A percentile compares a stretch with the other conserved stretches of the same genome.
Conservation (phyloP, 2,888 invertebrate species). For the Lucinisca nassula region DNA sequence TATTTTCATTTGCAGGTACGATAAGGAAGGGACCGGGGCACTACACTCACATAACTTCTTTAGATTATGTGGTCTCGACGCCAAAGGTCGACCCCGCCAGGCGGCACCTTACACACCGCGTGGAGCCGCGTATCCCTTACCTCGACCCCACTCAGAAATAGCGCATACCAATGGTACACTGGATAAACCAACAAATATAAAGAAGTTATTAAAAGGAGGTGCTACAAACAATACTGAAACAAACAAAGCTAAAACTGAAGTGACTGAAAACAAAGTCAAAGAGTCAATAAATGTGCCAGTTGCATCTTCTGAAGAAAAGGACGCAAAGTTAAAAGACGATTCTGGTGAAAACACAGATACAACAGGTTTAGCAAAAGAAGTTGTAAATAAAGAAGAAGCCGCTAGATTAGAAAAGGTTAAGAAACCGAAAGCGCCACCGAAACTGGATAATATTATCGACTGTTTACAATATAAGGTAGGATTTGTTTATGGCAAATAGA, state of each 20-base stretch:
- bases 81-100: slow-evolving; percentile 67
- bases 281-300: slow-evolving; percentile 42
- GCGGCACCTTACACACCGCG: slow-evolving; percentile 67
- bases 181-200: slow-evolving; percentile 42
- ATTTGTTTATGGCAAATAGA: too few relatives aligned
- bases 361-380: slow-evolving; percentile 15
- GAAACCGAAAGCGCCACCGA: slow-evolving; percentile 63
- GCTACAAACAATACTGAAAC: background rate
- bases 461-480: slow-evolving; percentile 77
- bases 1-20: slow-evolving; percentile 71
- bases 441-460: slow-evolving; percentile 76
- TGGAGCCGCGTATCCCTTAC: slow-evolving; percentile 64
- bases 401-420: slow-evolving; percentile 45
- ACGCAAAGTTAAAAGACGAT: background rate
- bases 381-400: background rate
- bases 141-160: slow-evolving; percentile 68
- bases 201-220: slow-evolving; percentile 55
- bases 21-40: slow-evolving; percentile 75
- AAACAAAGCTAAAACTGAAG: background rate
- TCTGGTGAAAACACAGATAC: background rate
- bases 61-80: slow-evolving; percentile 73
- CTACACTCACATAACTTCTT: slow-evolving; percentile 73
- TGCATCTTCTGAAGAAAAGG: slow-evolving; percentile 22
- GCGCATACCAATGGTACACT: slow-evolving; percentile 59
- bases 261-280: slow-evolving; percentile 7